Conservation (phyloP, 2,113 vertebrate genomes). For the Odontophorus gujanensis region DNA sequence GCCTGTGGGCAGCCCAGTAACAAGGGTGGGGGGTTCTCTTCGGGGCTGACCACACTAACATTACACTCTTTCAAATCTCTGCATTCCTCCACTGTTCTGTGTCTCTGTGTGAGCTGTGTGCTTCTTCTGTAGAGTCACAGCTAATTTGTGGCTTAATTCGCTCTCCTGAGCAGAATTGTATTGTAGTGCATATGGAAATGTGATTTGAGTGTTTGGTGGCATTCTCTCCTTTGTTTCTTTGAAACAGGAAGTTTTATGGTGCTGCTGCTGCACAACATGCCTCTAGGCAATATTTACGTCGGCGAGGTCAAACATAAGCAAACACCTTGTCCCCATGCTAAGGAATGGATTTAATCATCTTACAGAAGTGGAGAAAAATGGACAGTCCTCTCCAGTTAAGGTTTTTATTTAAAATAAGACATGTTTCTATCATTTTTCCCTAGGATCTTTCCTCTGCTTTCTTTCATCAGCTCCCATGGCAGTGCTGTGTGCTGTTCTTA, state of each 20-base stretch:
- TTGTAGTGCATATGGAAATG: not conserved
- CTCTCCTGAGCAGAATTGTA: not conserved
- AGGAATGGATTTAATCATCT: not conserved
- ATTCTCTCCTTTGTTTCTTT: not conserved
- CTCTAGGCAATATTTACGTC: slow-evolving; percentile 1
- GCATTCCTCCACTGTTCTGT: not conserved
- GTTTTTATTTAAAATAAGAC: not conserved
- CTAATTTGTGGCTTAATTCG: not conserved
- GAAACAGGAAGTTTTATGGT: not conserved
- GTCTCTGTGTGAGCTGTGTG: not conserved
- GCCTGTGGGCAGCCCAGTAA: not conserved
- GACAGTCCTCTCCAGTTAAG: not conserved
- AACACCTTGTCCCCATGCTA: not conserved
- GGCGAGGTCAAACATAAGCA: not conserved
- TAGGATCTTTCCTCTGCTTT: not conserved
- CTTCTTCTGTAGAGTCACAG: not conserved
- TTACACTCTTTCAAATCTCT: not conserved
- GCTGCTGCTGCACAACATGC: slow-evolving; percentile 6
- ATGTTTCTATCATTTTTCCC: not conserved
- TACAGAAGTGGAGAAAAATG: not conserved
- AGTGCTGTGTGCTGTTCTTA: not conserved
- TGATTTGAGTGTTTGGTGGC: not conserved
- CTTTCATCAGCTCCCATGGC: not conserved
- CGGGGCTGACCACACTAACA: not conserved
- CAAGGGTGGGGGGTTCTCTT: not conserved